Evolutionary conservation across 2,113 vertebrate genomes (phyloP), one percentile per base, ranked within the genome.

Genomic region (Theristicus caerulescens): DNA sequence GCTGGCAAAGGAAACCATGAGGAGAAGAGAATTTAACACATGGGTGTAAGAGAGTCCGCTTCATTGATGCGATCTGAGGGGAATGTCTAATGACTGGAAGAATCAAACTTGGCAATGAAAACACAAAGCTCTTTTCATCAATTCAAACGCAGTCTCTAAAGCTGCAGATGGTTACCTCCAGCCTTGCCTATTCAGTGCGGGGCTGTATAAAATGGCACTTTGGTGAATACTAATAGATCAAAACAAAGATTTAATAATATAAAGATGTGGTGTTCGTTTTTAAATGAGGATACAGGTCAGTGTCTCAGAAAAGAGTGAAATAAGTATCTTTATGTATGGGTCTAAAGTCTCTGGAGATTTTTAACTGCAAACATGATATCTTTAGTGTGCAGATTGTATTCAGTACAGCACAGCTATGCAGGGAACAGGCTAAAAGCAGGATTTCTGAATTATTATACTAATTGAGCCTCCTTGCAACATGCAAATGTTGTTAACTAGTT

Each of bases 101-200:
- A 98, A 98, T 98, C 98, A 98, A 99, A 98, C 98, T 98, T 99
- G 98, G 98, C 98, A 98, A 97, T 98, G 98, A 98, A 98, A 97
- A 97, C 98, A 99, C 98, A 99, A 99, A 98, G 98, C 97, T 97
- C 98, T 98, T 99, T 99, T 99, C 98, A 98, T 98, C 97, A 97
- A 96, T 97, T 98, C 98, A 98, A 98, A 97, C 4, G 32, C 97
- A 87, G 97, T 69, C 96, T 98, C 97, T 97, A 98, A 98, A 98
- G 97, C 98, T 98, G 98, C 98, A 98, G 98, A 98, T 98, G 98
- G 98, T 98, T 98, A 98, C 98, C 97, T 98, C 97, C 97, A 98
- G 98, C 98, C 97, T 97, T 94, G 97, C 96, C 98, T 98, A 98
- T 98, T 98, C 98, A 98, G 79, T 77, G 94, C 19, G 36, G 82